These are phyloP conservation scores for Isotomurus palustris DNA, from an alignment of 2,888 invertebrate species.

Conservation along the genomic window DNA sequence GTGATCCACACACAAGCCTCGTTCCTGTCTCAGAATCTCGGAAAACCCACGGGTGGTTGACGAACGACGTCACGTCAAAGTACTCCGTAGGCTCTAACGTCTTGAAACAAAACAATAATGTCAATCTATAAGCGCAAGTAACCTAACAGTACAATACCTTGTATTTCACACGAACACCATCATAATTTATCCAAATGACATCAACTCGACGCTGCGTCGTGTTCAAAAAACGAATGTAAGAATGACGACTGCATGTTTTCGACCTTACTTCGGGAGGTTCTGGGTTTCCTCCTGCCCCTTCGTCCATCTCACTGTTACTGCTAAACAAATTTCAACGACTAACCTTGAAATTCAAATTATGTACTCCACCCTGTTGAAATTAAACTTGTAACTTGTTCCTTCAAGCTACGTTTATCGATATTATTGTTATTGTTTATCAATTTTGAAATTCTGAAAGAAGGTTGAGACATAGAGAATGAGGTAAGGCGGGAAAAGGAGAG, in stretches of 20 bases:
- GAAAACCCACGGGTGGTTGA: constrained; percentile 81
- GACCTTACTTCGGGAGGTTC: constrained; percentile 33
- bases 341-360: too few relatives aligned
- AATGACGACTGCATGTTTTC: constrained; percentile 48
- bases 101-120: constrained; percentile 25
- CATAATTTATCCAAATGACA: constrained; percentile 73
- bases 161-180: constrained; percentile 53
- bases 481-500: too few relatives aligned
- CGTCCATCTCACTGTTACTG: not conserved
- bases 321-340: not conserved
- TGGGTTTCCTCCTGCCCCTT: not conserved
- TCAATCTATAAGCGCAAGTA: not conserved
- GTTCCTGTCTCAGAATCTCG: constrained; percentile 66
- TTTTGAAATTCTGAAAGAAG: too few relatives aligned
- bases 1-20: constrained; percentile 56
- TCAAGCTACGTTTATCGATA: too few relatives aligned
- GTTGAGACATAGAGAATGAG: too few relatives aligned
- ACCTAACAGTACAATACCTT: constrained; percentile 31
- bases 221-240: constrained; percentile 62
- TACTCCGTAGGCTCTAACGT: constrained; percentile 51
- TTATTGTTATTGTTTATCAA: too few relatives aligned
- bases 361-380: too few relatives aligned
- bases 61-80: constrained; percentile 68
- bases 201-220: constrained; percentile 57
- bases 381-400: too few relatives aligned